These are phyloP conservation scores for Tragelaphus strepsiceros DNA, from an alignment of 2,113 vertebrate species.

Conservation along the genomic window DNA sequence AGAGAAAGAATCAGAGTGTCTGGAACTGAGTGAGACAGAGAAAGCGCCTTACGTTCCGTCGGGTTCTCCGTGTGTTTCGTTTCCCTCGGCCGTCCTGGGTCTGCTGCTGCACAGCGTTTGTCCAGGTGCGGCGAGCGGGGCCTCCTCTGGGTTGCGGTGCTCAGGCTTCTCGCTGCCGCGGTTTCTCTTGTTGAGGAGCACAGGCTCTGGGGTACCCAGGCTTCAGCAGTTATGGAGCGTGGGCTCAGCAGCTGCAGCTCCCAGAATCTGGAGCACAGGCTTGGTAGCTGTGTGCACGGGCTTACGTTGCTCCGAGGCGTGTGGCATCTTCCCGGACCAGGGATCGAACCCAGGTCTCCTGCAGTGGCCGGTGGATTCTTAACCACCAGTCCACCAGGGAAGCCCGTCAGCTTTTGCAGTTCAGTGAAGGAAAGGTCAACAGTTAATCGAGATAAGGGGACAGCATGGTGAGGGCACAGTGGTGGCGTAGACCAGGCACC, in stretches of 20 bases:
- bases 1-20: background rate
- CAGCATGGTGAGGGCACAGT: background rate
- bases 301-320: background rate
- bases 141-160: background rate
- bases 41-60: rapidly evolving
- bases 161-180: background rate
- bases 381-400: background rate
- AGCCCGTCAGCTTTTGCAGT: background rate
- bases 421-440: background rate
- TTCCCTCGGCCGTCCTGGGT: background rate
- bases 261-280: background rate
- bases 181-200: background rate
- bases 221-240: rapidly evolving
- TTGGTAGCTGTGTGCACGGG: background rate
- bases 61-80: background rate
- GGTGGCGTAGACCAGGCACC: background rate
- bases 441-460: background rate
- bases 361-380: background rate
- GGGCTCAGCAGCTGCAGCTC: background rate
- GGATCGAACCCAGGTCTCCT: background rate
- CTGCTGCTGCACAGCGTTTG: background rate
- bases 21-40: background rate
- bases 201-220: background rate
- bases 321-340: background rate
- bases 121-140: background rate